Conservation (phyloP, 2,113 vertebrate species). For the Microcebus lehilahytsara region DNA sequence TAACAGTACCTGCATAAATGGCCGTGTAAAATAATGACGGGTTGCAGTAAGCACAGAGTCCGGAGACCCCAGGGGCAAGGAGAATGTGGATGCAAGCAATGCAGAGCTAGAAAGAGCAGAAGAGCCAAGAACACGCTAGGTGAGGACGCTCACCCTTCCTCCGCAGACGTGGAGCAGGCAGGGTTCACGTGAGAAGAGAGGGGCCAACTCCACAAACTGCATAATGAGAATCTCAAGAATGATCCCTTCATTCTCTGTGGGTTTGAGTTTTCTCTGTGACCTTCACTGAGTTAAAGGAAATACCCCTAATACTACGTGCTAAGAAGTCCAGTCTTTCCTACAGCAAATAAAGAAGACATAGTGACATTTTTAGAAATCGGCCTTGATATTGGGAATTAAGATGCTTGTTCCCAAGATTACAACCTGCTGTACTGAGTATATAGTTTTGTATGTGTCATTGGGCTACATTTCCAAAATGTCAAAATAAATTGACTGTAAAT, state of each 20-base stretch:
- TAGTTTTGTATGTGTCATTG: not conserved
- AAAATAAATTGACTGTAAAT: not conserved
- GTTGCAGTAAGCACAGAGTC: not conserved
- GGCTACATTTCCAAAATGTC: not conserved
- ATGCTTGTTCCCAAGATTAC: not conserved
- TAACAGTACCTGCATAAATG: not conserved
- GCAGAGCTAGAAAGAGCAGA: not conserved
- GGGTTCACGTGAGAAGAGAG: not conserved
- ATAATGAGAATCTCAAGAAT: not conserved
- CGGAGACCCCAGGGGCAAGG: not conserved
- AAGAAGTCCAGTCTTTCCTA: not conserved
- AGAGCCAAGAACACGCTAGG: not conserved
- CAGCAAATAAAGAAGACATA: not conserved
- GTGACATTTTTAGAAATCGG: not conserved
- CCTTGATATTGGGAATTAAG: not conserved
- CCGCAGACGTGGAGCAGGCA: fast-evolving
- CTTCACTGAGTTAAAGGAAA: not conserved
- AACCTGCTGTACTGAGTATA: not conserved
- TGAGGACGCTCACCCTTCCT: fast-evolving
- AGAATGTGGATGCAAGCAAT: not conserved
- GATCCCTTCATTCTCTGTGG: not conserved
- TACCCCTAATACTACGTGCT: not conserved
- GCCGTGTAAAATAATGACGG: not conserved
- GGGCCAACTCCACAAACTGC: too few relatives aligned
- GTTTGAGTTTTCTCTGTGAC: not conserved